Conservation (phyloP, 2,797 vertebrate species). For the Euthynnus affinis region DNA sequence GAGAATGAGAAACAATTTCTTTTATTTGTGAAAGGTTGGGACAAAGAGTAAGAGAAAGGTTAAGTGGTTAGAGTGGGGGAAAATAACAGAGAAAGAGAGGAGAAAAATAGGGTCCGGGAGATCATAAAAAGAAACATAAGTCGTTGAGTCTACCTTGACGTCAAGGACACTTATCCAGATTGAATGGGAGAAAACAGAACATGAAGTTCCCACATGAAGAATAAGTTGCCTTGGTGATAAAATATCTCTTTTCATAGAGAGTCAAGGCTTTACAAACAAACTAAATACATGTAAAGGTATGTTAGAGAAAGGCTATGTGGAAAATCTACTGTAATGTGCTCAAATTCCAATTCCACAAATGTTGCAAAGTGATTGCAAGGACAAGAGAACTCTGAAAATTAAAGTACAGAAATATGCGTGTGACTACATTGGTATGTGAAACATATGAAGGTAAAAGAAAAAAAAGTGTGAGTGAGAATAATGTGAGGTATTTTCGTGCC, state of each 20-base stretch:
- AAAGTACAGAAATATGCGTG: not conserved
- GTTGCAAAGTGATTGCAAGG: not conserved
- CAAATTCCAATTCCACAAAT: not conserved
- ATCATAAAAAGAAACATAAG: slow-evolving; percentile 25
- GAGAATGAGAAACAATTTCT: slow-evolving; percentile 1
- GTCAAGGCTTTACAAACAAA: slow-evolving; percentile 4
- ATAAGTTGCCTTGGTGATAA: slow-evolving; percentile 39
- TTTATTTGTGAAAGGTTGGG: slow-evolving; percentile 6
- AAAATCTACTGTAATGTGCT: not conserved
- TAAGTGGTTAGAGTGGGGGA: slow-evolving; percentile 10
- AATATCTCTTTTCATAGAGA: slow-evolving; percentile 11
- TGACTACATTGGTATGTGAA: not conserved
- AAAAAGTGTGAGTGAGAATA: not conserved
- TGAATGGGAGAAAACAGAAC: slow-evolving; percentile 30
- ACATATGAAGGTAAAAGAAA: slow-evolving; percentile 11
- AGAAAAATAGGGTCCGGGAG: slow-evolving; percentile 20
- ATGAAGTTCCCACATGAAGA: slow-evolving; percentile 31
- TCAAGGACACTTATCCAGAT: slow-evolving; percentile 42
- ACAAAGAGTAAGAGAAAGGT: slow-evolving; percentile 10
- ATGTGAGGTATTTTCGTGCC: not conserved
- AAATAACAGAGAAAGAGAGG: not conserved
- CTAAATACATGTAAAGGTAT: not conserved
- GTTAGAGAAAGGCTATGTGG: not conserved
- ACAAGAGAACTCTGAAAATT: not conserved
- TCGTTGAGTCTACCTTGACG: slow-evolving; percentile 29